Evolutionary conservation across 1,140 invertebrate genomes (phyloP).

Genomic region (Chlorops oryzae): DNA sequence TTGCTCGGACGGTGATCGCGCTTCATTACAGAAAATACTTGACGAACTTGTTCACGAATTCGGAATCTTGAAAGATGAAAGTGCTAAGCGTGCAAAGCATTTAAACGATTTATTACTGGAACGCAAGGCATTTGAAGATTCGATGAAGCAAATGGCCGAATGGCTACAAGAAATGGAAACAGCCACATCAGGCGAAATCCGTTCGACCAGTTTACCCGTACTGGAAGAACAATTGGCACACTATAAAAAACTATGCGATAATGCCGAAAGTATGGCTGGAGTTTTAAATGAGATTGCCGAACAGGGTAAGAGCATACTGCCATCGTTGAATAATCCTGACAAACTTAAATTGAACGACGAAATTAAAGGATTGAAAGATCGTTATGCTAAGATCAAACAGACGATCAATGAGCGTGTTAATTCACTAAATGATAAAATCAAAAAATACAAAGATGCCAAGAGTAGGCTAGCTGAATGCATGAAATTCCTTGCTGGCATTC

Average conservation of each 20-base stretch:
- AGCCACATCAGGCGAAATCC: constrained; percentile 69
- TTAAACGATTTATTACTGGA: constrained; percentile 67
- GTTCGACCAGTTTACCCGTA: constrained; percentile 69
- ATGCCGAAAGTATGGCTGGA: constrained; percentile 63
- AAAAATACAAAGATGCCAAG: constrained; percentile 71
- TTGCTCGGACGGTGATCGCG: constrained; percentile 66
- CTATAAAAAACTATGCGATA: constrained; percentile 71
- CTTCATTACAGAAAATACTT: constrained; percentile 59
- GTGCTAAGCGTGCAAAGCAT: constrained; percentile 65
- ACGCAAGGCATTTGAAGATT: constrained; percentile 72
- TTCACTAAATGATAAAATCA: constrained; percentile 65
- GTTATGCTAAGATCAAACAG: constrained; percentile 63
- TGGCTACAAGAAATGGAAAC: constrained; percentile 86
- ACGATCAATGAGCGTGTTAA: constrained; percentile 70
- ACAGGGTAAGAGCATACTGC: constrained; percentile 72
- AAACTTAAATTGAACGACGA: constrained; percentile 73
- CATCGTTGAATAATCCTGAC: constrained; percentile 76
- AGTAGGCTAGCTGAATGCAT: constrained; percentile 70
- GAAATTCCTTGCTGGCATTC: constrained; percentile 72
- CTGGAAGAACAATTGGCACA: constrained; percentile 79
- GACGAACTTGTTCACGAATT: constrained; percentile 65
- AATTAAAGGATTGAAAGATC: constrained; percentile 69
- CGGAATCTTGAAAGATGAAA: constrained; percentile 62
- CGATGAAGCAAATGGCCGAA: constrained; percentile 70
- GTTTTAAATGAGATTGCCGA: constrained; percentile 68